A percentile compares a stretch with the other conserved stretches of the same genome.
Conservation (phyloP, 2,113 vertebrate genomes). For the Malurus alboscapulatus region DNA sequence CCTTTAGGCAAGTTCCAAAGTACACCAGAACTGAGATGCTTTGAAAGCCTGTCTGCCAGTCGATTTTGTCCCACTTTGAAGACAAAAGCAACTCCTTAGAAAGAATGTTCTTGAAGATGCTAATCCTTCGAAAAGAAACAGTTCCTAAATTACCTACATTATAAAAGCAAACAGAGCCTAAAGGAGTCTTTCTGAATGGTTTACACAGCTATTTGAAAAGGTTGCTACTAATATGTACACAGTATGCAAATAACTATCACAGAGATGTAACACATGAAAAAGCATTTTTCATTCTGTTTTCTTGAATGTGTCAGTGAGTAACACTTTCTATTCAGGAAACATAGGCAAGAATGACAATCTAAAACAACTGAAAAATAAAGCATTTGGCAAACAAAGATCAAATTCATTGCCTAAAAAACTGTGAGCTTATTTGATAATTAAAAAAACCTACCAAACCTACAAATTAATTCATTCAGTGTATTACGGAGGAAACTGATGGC, state of each 20-base stretch:
- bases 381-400: not conserved
- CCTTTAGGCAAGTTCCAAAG: conserved; percentile 10
- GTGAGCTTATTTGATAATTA: not conserved
- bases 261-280: not conserved
- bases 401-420: not conserved
- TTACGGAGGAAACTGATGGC: not conserved
- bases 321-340: not conserved
- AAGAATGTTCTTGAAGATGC: not conserved
- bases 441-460: not conserved
- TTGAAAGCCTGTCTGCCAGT: not conserved
- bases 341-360: not conserved
- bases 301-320: not conserved
- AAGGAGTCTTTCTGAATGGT: not conserved
- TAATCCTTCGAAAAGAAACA: conserved; percentile 37
- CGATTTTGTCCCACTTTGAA: not conserved
- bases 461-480: not conserved
- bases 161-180: not conserved
- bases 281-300: not conserved
- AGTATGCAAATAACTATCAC: not conserved
- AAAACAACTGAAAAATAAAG: not conserved
- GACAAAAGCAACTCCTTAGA: conserved; percentile 23
- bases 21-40: not conserved
- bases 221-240: not conserved
- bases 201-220: not conserved
- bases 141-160: not conserved